Percentiles rank a stretch among this genome's conserved stretches.
These are phyloP conservation scores for Plusia festucae DNA, from an alignment of 2,888 invertebrate species.

Conservation along the genomic window DNA sequence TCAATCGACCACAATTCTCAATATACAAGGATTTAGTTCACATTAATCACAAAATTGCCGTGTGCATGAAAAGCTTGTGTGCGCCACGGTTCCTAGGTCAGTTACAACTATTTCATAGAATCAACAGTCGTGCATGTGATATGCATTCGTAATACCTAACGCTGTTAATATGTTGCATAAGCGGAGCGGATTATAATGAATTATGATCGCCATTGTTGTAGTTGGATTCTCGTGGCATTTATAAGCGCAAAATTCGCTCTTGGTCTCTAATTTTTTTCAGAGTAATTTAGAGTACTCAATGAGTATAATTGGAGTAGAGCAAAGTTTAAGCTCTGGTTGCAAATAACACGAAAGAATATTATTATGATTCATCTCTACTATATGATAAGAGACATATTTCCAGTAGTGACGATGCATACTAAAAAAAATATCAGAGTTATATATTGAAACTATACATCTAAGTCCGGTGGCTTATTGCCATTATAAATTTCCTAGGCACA, in stretches of 20 bases:
- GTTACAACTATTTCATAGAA: constrained; percentile 50
- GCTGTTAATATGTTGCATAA: constrained; percentile 35
- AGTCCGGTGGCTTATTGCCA: neutral
- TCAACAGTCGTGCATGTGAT: constrained; percentile 34
- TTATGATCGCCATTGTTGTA: constrained; percentile 8
- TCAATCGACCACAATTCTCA: constrained; percentile 13
- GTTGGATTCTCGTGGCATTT: neutral
- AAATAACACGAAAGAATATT: no score
- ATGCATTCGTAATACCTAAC: constrained; percentile 44
- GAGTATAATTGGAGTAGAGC: no score
- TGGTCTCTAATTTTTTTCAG: neutral
- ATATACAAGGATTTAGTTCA: constrained; percentile 22
- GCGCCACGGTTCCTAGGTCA: constrained; percentile 51
- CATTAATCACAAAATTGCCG: constrained; percentile 21
- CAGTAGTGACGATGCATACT: no score
- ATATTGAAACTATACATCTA: no score
- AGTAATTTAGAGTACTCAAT: no score
- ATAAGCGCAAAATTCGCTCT: neutral
- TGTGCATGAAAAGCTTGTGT: constrained; percentile 37
- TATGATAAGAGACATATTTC: no score
- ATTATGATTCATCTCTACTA: no score
- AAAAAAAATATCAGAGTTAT: no score
- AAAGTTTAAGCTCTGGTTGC: no score
- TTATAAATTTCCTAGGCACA: neutral
- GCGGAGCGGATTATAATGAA: constrained; percentile 42